Evolutionary conservation across 2,888 invertebrate species (phyloP), one percentile per base, ranked within the genome.

Genomic region (Parnassius orleans): DNA sequence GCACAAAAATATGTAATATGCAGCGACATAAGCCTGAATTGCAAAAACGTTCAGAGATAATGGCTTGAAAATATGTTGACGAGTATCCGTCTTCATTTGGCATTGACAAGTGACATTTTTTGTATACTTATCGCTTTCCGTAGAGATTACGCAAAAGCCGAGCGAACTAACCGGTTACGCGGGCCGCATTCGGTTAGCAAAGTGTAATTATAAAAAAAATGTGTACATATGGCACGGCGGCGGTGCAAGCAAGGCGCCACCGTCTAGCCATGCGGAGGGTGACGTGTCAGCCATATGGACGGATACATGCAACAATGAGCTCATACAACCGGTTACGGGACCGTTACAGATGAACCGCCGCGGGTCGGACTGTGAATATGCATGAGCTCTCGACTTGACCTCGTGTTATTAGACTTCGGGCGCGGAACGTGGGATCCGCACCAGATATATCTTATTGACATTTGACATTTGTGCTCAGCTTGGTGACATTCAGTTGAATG

Each of bases 261-360:
- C 54, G 60, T 43, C 54, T 46, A 46, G 50, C 60, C 50, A 24
- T 43, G 54, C 58, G 33, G 57, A 58, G 58, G 60, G 59, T 70
- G 66, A 61, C 67, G 24, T 51, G 55, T 47, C 57, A 61, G 70
- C 81, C 83, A 81, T 80, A 73, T 80, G 81, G 80, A 74, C 78
- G 80, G 79, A 74, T 77, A 77, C 73, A 75, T 80, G 81, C 83
- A 90, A 91, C 91, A 91, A 90, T 89, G 79, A 80, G 78, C 76
- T 76, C 77, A 76, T 71, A 83, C 82, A 90, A 90, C 91, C 90
- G 90, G 90, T 90, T 83, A 78, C 75, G 75, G 75, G 88, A 87
- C 91, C 91, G 91, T 90, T 90, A 90, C 87, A 86, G 89, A 90
- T 86, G 90, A 87, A 78, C 81, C 86, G 83, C 79, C 80, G 81